Base-by-base conservation (phyloP, 1,140 invertebrate genomes). In the Caerostris extrusa region DNA sequence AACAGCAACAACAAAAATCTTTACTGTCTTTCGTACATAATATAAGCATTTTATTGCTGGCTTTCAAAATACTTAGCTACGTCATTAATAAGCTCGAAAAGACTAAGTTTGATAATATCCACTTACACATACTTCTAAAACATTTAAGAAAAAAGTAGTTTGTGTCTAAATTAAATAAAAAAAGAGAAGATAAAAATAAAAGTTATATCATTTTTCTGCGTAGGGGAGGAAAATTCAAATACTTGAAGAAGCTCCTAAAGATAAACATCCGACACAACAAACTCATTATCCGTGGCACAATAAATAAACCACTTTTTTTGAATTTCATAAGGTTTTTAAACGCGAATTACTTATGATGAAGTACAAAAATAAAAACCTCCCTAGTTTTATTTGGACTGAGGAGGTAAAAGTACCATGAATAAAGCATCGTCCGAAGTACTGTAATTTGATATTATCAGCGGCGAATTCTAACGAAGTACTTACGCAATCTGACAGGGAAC, bases 381-480 rank as follows among this genome's bases (percentile, higher is more conserved):
- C 71, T 19, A 77, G 71, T 77, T 77, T 77, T 77, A 77, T 77
- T 77, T 77, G 71, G 61, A 67, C 12, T 6, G 2, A 67, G 61
- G 50, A 12, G 71, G 53, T 50, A 77, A 77, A 50, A 50, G 14
- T 77, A 77, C 71, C 34, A 53, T 8, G 71, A 77, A 77, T 77
- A 77, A 77, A 77, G 10, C 71, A 50, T 50, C 69, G 3, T 77
- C 69, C 69, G 71, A 77, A 50, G 71, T 34, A 34, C 34, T 34
- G 34, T 77, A 77, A 77, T 77, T 77, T 77, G 34, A 93, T 71
- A 93, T 86, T 58, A 93, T 93, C 91, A 85, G 58, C 57, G 56
- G 83, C 57, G 83, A 85, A 58, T 77, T 85, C 83, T 85, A 93
- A 83, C 81, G 81, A 91, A 83, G 53, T 56, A 81, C 90, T 91